Conservation (phyloP, 2,888 invertebrate species). For the Amphipoea lucens region DNA sequence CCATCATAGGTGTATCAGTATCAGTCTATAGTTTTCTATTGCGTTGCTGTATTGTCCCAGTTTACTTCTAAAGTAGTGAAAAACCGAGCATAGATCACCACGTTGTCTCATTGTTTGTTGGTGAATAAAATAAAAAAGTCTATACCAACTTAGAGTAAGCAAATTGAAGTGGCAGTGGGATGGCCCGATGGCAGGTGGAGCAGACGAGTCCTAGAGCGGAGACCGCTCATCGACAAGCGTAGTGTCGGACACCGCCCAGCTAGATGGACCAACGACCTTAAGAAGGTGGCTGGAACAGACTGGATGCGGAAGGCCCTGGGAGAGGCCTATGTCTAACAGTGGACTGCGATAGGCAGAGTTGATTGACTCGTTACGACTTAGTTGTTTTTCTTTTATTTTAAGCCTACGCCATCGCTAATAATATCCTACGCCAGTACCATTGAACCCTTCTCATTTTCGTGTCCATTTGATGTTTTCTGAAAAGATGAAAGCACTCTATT, state of each 20-base stretch:
- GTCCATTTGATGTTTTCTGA: constrained; percentile 29
- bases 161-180: background rate
- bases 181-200: background rate
- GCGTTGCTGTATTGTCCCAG: background rate
- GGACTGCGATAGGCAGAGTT: background rate
- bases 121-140: background rate
- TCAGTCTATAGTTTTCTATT: background rate
- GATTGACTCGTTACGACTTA: background rate
- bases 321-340: background rate
- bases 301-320: background rate
- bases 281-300: background rate
- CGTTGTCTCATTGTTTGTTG: constrained; percentile 11
- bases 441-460: constrained; percentile 27
- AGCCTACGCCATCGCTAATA: background rate
- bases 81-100: background rate
- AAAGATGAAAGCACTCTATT: constrained; percentile 38
- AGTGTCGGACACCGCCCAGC: background rate
- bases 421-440: constrained; percentile 16
- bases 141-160: too few relatives aligned
- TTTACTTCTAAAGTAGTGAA: constrained; percentile 13
- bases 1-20: background rate
- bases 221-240: background rate
- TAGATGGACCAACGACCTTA: background rate
- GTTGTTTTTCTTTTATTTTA: constrained; percentile 9
- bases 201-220: background rate